Percentiles rank a stretch among this genome's conserved stretches.
Evolutionary conservation across 2,113 vertebrate species (phyloP).

Genomic region (Myotis lucifugus): DNA sequence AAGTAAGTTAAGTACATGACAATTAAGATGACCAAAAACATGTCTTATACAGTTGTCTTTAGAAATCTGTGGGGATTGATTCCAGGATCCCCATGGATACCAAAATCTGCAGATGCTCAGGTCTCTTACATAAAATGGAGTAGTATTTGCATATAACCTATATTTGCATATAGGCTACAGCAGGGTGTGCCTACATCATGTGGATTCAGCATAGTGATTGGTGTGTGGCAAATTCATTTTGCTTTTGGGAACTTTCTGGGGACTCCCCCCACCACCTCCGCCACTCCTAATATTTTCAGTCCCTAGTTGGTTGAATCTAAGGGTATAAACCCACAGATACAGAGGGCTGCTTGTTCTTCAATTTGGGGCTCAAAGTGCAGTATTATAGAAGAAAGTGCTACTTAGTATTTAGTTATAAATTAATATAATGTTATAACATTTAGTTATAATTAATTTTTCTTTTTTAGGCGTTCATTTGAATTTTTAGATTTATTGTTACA

Average conservation of each 20-base stretch:
- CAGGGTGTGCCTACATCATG: not conserved
- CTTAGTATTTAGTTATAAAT: constrained; percentile 45
- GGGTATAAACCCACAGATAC: not conserved
- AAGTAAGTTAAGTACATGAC: not conserved
- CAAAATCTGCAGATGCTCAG: not conserved
- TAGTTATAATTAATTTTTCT: constrained; percentile 47
- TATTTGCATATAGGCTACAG: not conserved
- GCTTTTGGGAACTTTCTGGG: not conserved
- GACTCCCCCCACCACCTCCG: no score
- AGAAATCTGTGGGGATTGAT: not conserved
- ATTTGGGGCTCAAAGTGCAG: not conserved
- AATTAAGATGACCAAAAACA: not conserved
- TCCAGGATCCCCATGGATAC: not conserved
- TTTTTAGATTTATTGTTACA: constrained; percentile 94
- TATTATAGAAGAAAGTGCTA: not conserved
- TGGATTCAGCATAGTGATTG: not conserved
- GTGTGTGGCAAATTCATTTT: not conserved
- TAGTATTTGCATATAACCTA: not conserved
- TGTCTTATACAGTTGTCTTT: not conserved
- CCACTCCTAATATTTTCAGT: not conserved
- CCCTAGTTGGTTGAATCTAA: not conserved
- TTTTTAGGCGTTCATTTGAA: constrained; percentile 92
- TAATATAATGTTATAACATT: constrained; percentile 1
- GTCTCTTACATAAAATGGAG: not conserved
- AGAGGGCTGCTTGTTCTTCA: not conserved